Evolutionary conservation across 1,140 invertebrate species (phyloP).

Genomic region (Amphibalanus amphitrite): DNA sequence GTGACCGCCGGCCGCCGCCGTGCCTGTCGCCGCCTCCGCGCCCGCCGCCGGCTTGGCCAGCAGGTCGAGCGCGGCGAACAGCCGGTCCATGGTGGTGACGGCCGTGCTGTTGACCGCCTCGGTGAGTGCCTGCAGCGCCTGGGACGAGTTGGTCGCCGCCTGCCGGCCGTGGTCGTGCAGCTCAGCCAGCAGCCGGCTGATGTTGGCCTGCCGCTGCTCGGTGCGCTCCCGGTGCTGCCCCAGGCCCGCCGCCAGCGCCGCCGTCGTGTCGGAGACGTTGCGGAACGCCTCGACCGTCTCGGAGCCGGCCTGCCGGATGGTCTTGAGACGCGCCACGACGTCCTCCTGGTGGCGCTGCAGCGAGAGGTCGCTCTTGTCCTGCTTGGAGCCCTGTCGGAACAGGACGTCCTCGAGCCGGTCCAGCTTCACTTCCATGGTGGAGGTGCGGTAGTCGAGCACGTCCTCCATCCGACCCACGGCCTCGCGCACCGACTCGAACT

Average conservation of each 20-base stretch:
- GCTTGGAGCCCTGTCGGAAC: background rate
- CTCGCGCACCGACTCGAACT: slow-evolving; percentile 10
- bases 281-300: background rate
- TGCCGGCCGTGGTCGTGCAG: background rate
- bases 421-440: slow-evolving; percentile 3
- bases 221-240: background rate
- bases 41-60: background rate
- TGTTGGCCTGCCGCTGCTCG: background rate
- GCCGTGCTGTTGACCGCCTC: background rate
- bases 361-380: background rate
- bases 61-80: background rate
- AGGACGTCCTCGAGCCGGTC: background rate
- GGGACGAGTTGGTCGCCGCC: background rate
- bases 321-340: background rate
- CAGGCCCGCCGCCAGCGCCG: background rate
- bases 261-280: background rate
- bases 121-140: background rate
- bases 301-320: background rate
- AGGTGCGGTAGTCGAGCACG: slow-evolving; percentile 6
- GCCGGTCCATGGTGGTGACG: background rate
- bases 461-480: slow-evolving; percentile 7
- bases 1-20: background rate
- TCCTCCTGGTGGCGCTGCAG: background rate
- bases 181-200: background rate
- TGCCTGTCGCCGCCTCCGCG: background rate